Conservation (phyloP, 2,888 invertebrate species). For the Nipponacmea schrenckii region DNA sequence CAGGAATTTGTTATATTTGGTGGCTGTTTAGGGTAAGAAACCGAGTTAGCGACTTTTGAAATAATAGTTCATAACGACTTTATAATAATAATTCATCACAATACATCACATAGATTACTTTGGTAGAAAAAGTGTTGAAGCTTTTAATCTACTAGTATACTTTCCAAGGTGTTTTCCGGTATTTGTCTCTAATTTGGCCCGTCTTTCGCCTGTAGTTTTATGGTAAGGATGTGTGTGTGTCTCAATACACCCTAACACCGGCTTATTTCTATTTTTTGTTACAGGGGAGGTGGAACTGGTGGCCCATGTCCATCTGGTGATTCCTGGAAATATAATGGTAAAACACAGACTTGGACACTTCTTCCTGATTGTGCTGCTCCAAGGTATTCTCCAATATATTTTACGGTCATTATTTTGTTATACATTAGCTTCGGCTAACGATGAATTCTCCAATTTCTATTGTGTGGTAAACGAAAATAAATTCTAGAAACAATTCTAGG, state of each 20-base stretch:
- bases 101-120: no score
- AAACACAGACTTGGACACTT: slow-evolving; percentile 32
- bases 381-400: slow-evolving; percentile 21
- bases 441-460: no score
- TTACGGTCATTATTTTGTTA: slow-evolving; percentile 1
- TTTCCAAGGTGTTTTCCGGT: not conserved
- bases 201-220: no score
- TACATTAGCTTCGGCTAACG: no score
- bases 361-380: slow-evolving; percentile 38
- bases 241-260: no score
- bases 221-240: no score
- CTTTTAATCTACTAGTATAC: not conserved
- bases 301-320: slow-evolving; percentile 48
- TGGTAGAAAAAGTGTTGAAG: no score
- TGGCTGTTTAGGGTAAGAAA: slow-evolving; percentile 44
- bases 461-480: no score
- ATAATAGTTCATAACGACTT: no score
- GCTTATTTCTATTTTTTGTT: slow-evolving; percentile 8
- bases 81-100: no score
- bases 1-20: slow-evolving; percentile 42
- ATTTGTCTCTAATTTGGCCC: not conserved
- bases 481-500: no score
- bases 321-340: slow-evolving; percentile 43
- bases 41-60: no score
- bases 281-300: slow-evolving; percentile 42